A percentile compares a stretch with the other conserved stretches of the same genome.
phyloP scores from a whole-genome alignment of 2,797 vertebrate genomes.

The Tympanoctomys barrerae region DNA sequence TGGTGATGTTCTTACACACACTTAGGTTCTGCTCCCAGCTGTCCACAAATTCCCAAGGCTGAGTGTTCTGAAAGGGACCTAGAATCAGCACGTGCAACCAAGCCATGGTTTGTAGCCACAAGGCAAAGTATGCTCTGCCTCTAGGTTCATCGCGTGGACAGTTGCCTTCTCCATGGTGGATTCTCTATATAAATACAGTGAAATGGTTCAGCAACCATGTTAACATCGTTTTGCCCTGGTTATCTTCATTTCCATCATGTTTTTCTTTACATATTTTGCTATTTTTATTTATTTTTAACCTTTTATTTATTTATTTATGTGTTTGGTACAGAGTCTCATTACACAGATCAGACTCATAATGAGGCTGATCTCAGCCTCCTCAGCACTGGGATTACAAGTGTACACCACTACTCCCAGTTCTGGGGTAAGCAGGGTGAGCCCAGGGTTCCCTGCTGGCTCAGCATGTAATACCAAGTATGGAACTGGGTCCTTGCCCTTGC shows the following conservation, averaged over 20 bases:
- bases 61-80: background rate
- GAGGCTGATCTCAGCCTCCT: too few species aligned
- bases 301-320: too few species aligned
- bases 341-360: too few species aligned
- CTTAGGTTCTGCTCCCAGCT: background rate
- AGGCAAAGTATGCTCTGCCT: background rate
- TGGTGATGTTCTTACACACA: background rate
- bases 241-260: slow-evolving; percentile 1
- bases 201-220: background rate
- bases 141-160: background rate
- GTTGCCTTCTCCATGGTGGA: background rate
- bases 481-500: too few species aligned
- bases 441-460: too few species aligned
- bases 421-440: too few species aligned
- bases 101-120: background rate
- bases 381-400: too few species aligned
- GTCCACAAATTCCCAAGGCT: background rate
- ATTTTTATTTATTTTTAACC: too few species aligned
- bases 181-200: background rate
- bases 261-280: background rate
- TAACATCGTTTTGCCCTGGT: background rate
- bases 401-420: too few species aligned
- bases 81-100: background rate
- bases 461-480: too few species aligned
- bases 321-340: too few species aligned